Evolutionary conservation across 2,113 vertebrate species (phyloP).

Genomic region (Petrocephalus microphthalmus): DNA sequence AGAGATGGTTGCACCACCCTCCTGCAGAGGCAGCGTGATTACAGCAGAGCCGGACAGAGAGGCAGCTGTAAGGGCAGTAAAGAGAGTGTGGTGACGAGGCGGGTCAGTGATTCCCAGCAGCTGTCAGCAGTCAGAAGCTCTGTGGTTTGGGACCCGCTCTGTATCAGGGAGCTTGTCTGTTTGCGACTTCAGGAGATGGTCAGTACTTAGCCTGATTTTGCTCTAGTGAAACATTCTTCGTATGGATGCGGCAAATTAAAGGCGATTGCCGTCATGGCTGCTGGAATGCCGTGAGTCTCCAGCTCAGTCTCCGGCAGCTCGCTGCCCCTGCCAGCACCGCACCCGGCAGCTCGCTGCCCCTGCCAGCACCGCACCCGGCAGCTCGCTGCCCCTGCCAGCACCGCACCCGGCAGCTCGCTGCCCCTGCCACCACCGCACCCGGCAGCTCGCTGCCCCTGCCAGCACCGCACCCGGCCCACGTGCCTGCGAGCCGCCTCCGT

Average conservation of each 20-base stretch:
- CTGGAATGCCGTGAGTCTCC: background rate
- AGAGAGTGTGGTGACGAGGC: background rate
- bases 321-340: too few relatives aligned
- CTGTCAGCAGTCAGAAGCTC: background rate
- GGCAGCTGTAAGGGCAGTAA: background rate
- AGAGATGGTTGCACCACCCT: background rate
- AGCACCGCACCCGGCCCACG: background rate
- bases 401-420: background rate
- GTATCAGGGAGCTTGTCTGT: background rate
- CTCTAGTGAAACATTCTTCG: background rate
- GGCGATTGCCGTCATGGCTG: background rate
- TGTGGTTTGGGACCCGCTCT: background rate
- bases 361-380: too few relatives aligned
- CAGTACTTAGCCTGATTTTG: background rate
- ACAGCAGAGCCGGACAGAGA: background rate
- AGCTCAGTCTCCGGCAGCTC: background rate
- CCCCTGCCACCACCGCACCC: too few relatives aligned
- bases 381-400: background rate
- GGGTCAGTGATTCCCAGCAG: background rate
- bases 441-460: too few relatives aligned
- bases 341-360: background rate
- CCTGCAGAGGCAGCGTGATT: background rate
- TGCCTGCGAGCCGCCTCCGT: background rate
- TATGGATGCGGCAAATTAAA: background rate
- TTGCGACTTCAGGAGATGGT: background rate